These are phyloP conservation scores for Ormyrus nitidulus DNA, from an alignment of 2,888 invertebrate genomes.

Conservation along the genomic window DNA sequence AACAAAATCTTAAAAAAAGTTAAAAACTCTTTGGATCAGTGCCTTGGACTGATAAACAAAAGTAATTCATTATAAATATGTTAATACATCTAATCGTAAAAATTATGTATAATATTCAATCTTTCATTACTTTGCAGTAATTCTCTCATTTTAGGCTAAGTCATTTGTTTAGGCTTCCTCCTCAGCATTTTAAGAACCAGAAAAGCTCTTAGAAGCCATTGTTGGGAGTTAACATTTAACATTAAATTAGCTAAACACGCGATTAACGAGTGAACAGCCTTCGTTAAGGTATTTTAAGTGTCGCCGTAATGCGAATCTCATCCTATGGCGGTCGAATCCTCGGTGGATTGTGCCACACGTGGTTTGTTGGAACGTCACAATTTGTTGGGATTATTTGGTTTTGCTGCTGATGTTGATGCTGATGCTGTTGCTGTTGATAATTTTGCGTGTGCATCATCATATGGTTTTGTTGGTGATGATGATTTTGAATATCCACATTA, in stretches of 20 bases:
- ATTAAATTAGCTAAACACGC: slow-evolving; percentile 12
- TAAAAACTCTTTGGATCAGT: slow-evolving; percentile 53
- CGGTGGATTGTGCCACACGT: slow-evolving; percentile 74
- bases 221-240: not conserved
- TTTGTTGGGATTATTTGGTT: slow-evolving; percentile 63
- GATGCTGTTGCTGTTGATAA: slow-evolving; percentile 63
- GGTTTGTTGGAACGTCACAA: slow-evolving; percentile 65
- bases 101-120: slow-evolving; percentile 52
- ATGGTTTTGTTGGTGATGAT: slow-evolving; percentile 61
- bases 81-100: slow-evolving; percentile 50
- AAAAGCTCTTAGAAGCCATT: not conserved
- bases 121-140: slow-evolving; percentile 35
- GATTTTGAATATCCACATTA: slow-evolving; percentile 59
- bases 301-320: slow-evolving; percentile 65
- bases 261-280: slow-evolving; percentile 65
- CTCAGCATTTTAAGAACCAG: not conserved
- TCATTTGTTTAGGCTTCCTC: slow-evolving; percentile 19
- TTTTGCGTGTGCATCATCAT: slow-evolving; percentile 62
- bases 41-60: slow-evolving; percentile 36
- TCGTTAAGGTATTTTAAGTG: slow-evolving; percentile 74
- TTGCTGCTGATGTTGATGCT: slow-evolving; percentile 64
- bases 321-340: slow-evolving; percentile 74
- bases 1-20: slow-evolving; percentile 52
- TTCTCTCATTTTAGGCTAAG: not conserved
- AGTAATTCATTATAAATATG: slow-evolving; percentile 52